These are phyloP conservation scores for Panorpa germanica DNA, from an alignment of 2,888 invertebrate genomes.

Conservation along the genomic window DNA sequence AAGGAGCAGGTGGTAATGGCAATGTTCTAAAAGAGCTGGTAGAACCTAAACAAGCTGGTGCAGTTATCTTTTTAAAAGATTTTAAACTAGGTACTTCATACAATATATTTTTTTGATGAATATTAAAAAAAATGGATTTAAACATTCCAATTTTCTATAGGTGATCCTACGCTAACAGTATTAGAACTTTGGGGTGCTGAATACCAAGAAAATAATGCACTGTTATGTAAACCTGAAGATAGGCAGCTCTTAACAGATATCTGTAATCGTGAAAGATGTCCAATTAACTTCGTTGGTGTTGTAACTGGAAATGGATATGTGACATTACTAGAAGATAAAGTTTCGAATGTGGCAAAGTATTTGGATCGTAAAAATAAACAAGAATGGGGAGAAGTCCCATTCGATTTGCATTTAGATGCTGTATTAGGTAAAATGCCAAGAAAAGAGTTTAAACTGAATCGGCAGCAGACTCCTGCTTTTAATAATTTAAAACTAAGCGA, in stretches of 20 bases:
- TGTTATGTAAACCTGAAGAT: constrained; percentile 55
- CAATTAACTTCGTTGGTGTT: constrained; percentile 80
- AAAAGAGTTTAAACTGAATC: constrained; percentile 37
- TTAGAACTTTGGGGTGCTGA: constrained; percentile 97
- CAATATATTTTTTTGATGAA: no score
- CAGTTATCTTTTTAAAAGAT: constrained; percentile 66
- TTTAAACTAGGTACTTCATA: constrained; percentile 85
- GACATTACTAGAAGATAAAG: constrained; percentile 39
- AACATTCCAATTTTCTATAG: no score
- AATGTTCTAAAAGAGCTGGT: constrained; percentile 95
- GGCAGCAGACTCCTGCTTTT: constrained; percentile 16
- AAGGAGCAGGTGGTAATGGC: constrained; percentile 97
- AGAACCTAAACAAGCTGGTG: constrained; percentile 69
- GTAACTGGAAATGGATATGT: constrained; percentile 75
- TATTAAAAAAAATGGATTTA: no score
- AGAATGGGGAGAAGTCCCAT: constrained; percentile 38
- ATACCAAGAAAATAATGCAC: constrained; percentile 90
- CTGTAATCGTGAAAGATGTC: constrained; percentile 76
- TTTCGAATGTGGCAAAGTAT: constrained; percentile 27
- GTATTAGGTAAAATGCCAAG: constrained; percentile 73
- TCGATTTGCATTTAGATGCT: constrained; percentile 73
- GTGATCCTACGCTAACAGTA: constrained; percentile 85
- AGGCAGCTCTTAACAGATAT: constrained; percentile 46
- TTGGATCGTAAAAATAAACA: constrained; percentile 20
- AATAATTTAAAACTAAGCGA: no score